Conservation (phyloP, 2,797 vertebrate species). For the Neostethus bicornis region DNA sequence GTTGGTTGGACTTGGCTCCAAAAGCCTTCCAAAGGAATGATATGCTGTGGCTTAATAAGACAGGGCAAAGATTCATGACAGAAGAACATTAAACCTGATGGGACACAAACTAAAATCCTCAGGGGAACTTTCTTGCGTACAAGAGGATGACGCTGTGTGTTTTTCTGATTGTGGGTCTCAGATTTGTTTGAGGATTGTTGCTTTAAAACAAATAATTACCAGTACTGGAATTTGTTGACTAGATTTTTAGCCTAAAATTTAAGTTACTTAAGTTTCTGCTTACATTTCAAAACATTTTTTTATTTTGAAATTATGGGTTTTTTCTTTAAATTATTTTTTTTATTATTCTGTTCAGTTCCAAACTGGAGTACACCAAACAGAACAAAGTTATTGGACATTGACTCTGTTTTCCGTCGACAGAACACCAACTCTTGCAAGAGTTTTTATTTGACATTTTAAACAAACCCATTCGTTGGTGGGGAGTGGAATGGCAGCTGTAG, state of each 20-base stretch:
- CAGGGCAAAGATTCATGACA: conserved; percentile 23
- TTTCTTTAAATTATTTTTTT: conserved; percentile 10
- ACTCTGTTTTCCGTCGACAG: conserved; percentile 71
- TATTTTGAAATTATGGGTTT: neutral
- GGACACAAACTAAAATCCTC: conserved; percentile 57
- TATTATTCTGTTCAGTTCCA: conserved; percentile 35
- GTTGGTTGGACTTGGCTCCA: conserved; percentile 26
- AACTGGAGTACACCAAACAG: conserved; percentile 54
- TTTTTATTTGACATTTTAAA: conserved; percentile 75
- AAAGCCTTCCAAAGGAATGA: conserved; percentile 31
- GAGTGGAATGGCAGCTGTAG: conserved; percentile 66
- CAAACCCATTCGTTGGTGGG: conserved; percentile 63
- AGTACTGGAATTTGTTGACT: conserved; percentile 7
- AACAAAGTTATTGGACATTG: conserved; percentile 66
- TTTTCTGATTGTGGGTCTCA: conserved; percentile 1
- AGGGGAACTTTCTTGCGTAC: conserved; percentile 36
- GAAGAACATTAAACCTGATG: conserved; percentile 57
- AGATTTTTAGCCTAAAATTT: neutral
- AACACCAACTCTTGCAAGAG: conserved; percentile 59
- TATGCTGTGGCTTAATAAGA: conserved; percentile 33
- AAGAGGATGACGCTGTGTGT: conserved; percentile 31
- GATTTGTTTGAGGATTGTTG: neutral
- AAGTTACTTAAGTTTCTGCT: neutral
- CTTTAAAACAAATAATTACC: conserved; percentile 7
- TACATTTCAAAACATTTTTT: neutral